A percentile compares a stretch with the other conserved stretches of the same genome.
These are phyloP conservation scores for Oryctolagus cuniculus DNA, from an alignment of 2,113 vertebrate genomes.

Conservation along the genomic window DNA sequence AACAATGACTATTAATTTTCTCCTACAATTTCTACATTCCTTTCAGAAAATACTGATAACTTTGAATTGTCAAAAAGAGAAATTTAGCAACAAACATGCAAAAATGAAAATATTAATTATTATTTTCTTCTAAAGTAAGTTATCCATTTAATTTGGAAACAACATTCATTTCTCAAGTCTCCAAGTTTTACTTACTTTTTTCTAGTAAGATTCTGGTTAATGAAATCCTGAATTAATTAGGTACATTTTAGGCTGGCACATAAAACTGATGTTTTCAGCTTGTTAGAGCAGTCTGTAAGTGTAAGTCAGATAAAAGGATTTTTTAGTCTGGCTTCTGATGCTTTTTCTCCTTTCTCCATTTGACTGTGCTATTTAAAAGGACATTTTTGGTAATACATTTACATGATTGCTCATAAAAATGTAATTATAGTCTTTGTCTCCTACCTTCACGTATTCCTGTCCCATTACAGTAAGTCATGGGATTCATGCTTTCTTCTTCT, in stretches of 20 bases:
- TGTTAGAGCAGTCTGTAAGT: conserved; percentile 36
- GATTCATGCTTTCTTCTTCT: conserved; percentile 73
- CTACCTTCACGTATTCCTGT: conserved; percentile 76
- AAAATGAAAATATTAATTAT: not conserved
- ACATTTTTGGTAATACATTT: conserved; percentile 78
- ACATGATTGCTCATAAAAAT: conserved; percentile 81
- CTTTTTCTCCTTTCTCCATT: conserved; percentile 60
- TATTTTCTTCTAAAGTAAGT: not conserved
- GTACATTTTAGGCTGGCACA: not conserved
- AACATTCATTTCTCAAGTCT: not conserved
- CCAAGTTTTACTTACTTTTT: not conserved
- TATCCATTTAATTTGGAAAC: not conserved
- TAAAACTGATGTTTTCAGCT: not conserved
- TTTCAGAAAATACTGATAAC: not conserved
- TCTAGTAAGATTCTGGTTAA: not conserved
- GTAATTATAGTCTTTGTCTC: conserved; percentile 82
- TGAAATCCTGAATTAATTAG: conserved; percentile 57
- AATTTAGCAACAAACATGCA: not conserved
- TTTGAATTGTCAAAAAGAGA: not conserved
- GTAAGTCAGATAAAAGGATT: conserved; percentile 29
- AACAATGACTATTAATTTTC: not conserved
- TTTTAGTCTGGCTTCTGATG: conserved; percentile 58
- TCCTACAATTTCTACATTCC: not conserved
- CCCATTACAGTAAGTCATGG: conserved; percentile 82
- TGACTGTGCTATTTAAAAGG: conserved; percentile 72